Base-by-base conservation (phyloP, 2,797 vertebrate genomes). In the Sebastes cheni region DNA sequence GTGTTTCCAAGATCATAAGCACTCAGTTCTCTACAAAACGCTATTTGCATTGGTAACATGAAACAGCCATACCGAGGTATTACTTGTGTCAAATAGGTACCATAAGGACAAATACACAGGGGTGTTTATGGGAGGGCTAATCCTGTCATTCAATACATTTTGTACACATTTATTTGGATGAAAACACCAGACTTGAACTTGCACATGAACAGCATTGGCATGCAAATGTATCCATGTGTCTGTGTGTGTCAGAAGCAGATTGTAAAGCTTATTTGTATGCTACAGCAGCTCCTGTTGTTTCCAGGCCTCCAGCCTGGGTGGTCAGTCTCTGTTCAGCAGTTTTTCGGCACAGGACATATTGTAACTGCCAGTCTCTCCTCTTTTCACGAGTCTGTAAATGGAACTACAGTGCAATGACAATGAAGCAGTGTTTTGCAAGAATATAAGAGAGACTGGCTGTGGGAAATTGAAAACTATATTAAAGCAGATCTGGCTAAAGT, bases 191-290 rank as follows among this genome's bases (percentile, higher is more conserved):
- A 32, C 22, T 12, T 74, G 16, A 77, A 72, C 22, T 82, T 58
- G 27, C 36, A 61, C 6, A 11, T 27, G 12, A 76, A 68, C 58
- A 59, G 30, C 62, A 36, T 3, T 46, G 3, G 20, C 16, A 32
- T 74, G 34, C 39, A 25, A 13, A 25, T 77, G 34, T n/a, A 6
- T 72, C 18, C 46, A 50, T 8, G 56, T 64, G 30, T 3, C 12
- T 54, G 67, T 84, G 67, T 56, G 46, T 71, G 13, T 75, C 18
- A n/a, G 39, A 46, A 22, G 23, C 39, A 55, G 23, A 67, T 52
- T 82, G 62, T 75, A 32, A 72, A 55, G 69, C 72, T 75, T 66
- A 82, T 88, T 89, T 83, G 81, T 88, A 84, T 89, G 71, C 88
- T 52, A 78, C 74, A 74, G 76, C 67, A 62, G 78, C 25, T 66